Percentiles rank a stretch among this genome's conserved stretches.
Evolutionary conservation across 2,888 invertebrate species (phyloP).

Genomic region (Drosophila prostipennis): DNA sequence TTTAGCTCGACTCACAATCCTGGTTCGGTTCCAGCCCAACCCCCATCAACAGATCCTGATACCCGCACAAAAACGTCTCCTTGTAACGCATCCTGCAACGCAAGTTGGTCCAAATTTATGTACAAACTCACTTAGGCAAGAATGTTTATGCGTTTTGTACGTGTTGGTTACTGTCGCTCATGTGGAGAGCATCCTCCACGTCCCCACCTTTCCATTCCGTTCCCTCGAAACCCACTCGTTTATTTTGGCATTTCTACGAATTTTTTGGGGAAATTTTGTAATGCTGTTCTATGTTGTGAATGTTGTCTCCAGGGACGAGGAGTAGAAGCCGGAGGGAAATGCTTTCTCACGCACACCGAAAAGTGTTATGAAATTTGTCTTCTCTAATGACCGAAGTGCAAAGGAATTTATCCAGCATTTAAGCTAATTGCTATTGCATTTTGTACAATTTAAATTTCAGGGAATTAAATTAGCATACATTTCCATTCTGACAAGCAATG

Average conservation of each 20-base stretch:
- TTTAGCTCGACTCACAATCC: slow-evolving; percentile 8
- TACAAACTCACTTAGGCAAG: slow-evolving; percentile 82
- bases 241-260: slow-evolving; percentile 70
- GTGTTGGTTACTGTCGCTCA: slow-evolving; percentile 76
- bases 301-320: slow-evolving; percentile 28
- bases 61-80: slow-evolving; percentile 16
- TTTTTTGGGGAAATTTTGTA: slow-evolving; percentile 56
- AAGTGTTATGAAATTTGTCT: slow-evolving; percentile 74
- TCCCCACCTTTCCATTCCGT: slow-evolving; percentile 6
- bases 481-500: not conserved
- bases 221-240: slow-evolving; percentile 43
- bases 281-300: slow-evolving; percentile 39
- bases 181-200: slow-evolving; percentile 41
- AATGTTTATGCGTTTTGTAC: slow-evolving; percentile 83
- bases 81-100: slow-evolving; percentile 60
- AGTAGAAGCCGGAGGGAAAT: slow-evolving; percentile 23
- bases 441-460: slow-evolving; percentile 49
- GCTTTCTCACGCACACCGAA: slow-evolving; percentile 34
- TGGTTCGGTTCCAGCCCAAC: not conserved
- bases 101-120: slow-evolving; percentile 79
- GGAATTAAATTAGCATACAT: not conserved
- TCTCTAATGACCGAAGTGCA: slow-evolving; percentile 73
- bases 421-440: slow-evolving; percentile 67
- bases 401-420: slow-evolving; percentile 63
- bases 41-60: not conserved